These are phyloP conservation scores for Pomacea canaliculata DNA, from an alignment of 2,888 invertebrate species.

Conservation along the genomic window DNA sequence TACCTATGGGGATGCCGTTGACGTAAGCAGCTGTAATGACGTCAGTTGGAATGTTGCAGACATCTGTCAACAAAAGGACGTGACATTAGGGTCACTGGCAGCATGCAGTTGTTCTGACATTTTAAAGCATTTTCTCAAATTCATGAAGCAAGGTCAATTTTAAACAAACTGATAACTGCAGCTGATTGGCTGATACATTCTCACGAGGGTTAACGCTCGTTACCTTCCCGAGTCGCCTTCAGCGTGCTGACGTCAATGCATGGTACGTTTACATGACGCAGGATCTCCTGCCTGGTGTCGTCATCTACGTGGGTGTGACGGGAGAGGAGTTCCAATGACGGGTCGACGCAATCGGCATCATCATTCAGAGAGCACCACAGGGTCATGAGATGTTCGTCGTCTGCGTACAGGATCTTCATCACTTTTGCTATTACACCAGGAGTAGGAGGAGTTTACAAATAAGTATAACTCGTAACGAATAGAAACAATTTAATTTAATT, in stretches of 20 bases:
- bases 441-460: too few species aligned
- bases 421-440: not conserved
- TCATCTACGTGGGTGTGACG: not conserved
- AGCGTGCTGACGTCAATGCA: not conserved
- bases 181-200: too few species aligned
- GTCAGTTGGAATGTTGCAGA: constrained; percentile 7
- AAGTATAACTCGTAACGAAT: too few species aligned
- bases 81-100: too few species aligned
- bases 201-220: too few species aligned
- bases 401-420: constrained; percentile 12
- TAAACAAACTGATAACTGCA: too few species aligned
- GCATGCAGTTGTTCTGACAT: too few species aligned
- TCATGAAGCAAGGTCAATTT: too few species aligned
- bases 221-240: too few species aligned
- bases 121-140: too few species aligned
- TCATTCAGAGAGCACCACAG: constrained; percentile 18
- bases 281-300: not conserved
- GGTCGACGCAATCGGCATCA: constrained; percentile 1
- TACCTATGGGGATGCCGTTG: constrained; percentile 12
- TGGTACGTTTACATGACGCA: not conserved
- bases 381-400: not conserved
- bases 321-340: constrained; percentile 19
- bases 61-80: not conserved
- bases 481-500: too few species aligned
- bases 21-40: constrained; percentile 16